Evolutionary conservation across 2,113 vertebrate genomes (phyloP).

Genomic region (Plecturocebus donacophilus): DNA sequence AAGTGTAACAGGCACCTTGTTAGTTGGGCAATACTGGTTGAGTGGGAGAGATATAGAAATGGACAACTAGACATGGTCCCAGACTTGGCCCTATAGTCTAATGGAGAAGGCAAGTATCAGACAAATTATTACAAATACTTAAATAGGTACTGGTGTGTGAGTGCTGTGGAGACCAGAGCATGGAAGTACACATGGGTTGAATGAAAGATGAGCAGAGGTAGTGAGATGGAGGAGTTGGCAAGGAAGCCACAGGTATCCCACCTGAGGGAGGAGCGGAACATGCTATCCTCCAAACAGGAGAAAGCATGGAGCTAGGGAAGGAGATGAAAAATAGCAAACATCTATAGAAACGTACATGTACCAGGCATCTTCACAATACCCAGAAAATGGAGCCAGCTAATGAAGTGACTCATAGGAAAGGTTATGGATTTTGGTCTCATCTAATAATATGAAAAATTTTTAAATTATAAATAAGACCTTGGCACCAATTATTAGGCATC

Average conservation of each 20-base stretch:
- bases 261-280: not conserved
- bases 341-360: not conserved
- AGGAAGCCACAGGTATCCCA: not conserved
- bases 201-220: not conserved
- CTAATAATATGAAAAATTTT: not conserved
- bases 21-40: not conserved
- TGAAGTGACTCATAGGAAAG: not conserved
- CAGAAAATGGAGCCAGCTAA: not conserved
- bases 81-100: not conserved
- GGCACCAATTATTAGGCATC: not conserved
- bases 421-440: not conserved
- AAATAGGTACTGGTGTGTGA: not conserved
- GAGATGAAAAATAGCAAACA: not conserved
- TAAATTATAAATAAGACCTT: not conserved
- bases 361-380: not conserved
- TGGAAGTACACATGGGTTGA: rapidly evolving
- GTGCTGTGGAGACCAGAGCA: not conserved
- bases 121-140: not conserved
- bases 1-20: not conserved
- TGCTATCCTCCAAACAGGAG: not conserved
- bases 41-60: not conserved
- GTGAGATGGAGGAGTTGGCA: not conserved
- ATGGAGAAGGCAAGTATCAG: not conserved
- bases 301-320: not conserved
- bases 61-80: not conserved